These are phyloP conservation scores for Styela plicata DNA, from an alignment of 23 tunicate species.

Conservation along the genomic window DNA sequence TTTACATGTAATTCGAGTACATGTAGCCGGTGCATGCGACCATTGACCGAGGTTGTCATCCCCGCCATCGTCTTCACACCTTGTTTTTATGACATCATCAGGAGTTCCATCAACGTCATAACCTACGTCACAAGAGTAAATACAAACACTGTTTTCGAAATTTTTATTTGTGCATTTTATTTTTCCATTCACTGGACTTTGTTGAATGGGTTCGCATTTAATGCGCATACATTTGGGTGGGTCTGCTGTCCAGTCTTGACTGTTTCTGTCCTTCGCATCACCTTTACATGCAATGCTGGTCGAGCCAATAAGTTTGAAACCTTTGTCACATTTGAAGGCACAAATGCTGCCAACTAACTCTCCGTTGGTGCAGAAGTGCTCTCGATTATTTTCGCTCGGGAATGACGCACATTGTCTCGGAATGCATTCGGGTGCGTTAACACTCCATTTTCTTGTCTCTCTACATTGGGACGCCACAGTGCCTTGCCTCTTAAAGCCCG, in stretches of 20 bases:
- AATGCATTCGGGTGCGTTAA: neutral
- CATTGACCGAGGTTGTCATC: neutral
- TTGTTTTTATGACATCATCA: neutral
- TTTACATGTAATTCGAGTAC: neutral
- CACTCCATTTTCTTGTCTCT: neutral
- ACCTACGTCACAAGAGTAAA: neutral
- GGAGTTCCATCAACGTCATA: neutral
- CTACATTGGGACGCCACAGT: neutral
- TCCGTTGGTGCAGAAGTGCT: neutral
- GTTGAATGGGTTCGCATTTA: neutral
- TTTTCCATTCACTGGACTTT: neutral
- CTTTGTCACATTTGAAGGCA: constrained; percentile 1
- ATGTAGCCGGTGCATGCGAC: neutral
- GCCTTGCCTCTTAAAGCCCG: neutral
- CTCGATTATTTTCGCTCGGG: neutral
- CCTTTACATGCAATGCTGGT: neutral
- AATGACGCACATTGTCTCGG: constrained; percentile 5
- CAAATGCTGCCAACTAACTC: neutral
- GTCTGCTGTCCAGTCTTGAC: neutral
- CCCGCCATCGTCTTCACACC: neutral
- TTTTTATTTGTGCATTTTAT: neutral
- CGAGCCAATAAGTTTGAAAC: neutral
- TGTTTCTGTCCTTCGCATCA: neutral
- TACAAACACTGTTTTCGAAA: constrained; percentile 17
- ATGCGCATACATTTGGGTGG: constrained; percentile 1